These are phyloP conservation scores for Heliconius ismenius DNA, from an alignment of 2,888 invertebrate species.

Conservation along the genomic window DNA sequence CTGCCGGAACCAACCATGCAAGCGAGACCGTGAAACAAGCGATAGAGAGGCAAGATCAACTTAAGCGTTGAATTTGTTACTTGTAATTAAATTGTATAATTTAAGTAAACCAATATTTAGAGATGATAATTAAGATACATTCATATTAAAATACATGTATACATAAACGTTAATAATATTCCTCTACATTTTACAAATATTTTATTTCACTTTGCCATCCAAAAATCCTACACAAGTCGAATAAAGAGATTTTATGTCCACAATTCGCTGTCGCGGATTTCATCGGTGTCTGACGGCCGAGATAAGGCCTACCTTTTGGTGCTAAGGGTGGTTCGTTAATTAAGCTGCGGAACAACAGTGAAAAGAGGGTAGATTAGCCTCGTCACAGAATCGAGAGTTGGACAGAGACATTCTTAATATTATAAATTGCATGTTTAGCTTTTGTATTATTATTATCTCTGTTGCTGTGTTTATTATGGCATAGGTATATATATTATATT, in stretches of 20 bases:
- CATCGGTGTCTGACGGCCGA: conserved; percentile 48
- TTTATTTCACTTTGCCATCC: conserved; percentile 14
- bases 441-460: not conserved
- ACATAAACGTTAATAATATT: not conserved
- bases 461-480: not conserved
- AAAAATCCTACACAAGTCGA: conserved; percentile 38
- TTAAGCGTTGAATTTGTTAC: too few relatives aligned
- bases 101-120: too few relatives aligned
- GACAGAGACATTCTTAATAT: conserved; percentile 35
- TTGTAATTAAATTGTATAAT: too few relatives aligned
- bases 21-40: too few relatives aligned
- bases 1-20: too few relatives aligned
- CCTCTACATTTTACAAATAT: not conserved
- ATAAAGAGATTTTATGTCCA: conserved; percentile 41
- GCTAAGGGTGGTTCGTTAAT: conserved; percentile 48
- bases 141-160: not conserved
- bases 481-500: not conserved
- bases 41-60: too few relatives aligned
- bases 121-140: not conserved
- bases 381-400: conserved; percentile 44
- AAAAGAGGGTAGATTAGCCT: conserved; percentile 48
- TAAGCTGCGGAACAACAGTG: conserved; percentile 47
- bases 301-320: conserved; percentile 48
- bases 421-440: conserved; percentile 25
- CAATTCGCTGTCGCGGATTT: conserved; percentile 43